These are phyloP conservation scores for Leptestheria dahalacensis DNA, from an alignment of 1,140 invertebrate genomes.

Conservation along the genomic window DNA sequence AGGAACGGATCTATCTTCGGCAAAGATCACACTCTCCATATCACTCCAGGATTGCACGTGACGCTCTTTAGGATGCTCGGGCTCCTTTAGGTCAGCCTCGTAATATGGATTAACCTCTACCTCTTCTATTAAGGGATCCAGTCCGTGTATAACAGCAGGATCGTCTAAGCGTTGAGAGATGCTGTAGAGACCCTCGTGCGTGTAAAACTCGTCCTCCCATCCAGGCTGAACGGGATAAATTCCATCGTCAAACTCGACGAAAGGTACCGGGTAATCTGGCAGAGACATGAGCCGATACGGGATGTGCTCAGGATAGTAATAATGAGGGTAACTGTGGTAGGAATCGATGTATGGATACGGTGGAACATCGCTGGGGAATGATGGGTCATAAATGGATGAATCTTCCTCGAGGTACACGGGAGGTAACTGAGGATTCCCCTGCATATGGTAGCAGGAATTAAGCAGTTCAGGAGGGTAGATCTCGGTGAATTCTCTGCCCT, in stretches of 20 bases:
- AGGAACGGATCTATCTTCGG: slow-evolving; percentile 19
- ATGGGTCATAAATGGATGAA: slow-evolving; percentile 13
- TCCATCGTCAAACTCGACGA: neutral
- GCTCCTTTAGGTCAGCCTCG: neutral
- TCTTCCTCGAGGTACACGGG: neutral
- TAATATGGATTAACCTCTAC: neutral
- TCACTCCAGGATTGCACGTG: slow-evolving; percentile 21
- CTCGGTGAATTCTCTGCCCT: neutral
- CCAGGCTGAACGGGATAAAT: neutral
- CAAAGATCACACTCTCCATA: slow-evolving; percentile 25
- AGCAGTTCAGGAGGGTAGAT: neutral
- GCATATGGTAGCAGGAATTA: neutral
- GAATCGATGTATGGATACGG: neutral
- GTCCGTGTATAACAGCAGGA: neutral
- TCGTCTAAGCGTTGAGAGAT: neutral
- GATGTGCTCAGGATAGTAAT: neutral
- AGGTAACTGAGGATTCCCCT: neutral
- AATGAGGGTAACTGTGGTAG: neutral
- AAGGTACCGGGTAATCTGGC: neutral
- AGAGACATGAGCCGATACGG: neutral
- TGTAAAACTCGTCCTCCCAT: neutral
- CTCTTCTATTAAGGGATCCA: neutral
- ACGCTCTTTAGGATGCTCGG: neutral
- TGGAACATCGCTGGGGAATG: slow-evolving; percentile 5
- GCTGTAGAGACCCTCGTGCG: neutral